A percentile compares a stretch with the other conserved stretches of the same genome.
phyloP scores from a whole-genome alignment of 2,797 vertebrate genomes.

The Coreius guichenoti region DNA sequence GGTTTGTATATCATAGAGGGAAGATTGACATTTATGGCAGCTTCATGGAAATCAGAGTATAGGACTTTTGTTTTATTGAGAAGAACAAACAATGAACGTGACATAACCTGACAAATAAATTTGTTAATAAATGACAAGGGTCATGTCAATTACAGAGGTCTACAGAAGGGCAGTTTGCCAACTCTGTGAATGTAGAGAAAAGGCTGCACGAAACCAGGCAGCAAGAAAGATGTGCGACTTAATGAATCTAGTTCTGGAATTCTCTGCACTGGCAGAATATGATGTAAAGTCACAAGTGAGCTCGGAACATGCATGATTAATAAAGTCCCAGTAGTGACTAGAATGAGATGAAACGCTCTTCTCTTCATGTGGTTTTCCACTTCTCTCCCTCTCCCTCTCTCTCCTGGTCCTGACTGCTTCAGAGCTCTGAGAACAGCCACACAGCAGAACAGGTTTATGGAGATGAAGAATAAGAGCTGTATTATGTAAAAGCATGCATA shows the following conservation, averaged over 20 bases:
- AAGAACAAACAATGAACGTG: constrained; percentile 4
- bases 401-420: constrained; percentile 48
- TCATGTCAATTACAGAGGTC: neutral
- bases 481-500: neutral
- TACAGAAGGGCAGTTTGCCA: constrained; percentile 33
- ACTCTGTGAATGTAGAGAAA: constrained; percentile 34
- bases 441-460: constrained; percentile 49
- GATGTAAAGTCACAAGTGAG: neutral
- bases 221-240: neutral
- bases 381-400: constrained; percentile 27
- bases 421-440: constrained; percentile 53
- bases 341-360: constrained; percentile 49
- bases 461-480: constrained; percentile 18
- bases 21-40: neutral
- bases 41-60: neutral
- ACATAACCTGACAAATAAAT: neutral
- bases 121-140: neutral
- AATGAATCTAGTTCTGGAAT: neutral
- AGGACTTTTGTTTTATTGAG: neutral
- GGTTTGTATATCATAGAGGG: neutral
- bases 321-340: constrained; percentile 20
- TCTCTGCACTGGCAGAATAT: neutral
- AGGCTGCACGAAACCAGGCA: constrained; percentile 17
- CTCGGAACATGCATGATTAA: constrained; percentile 38
- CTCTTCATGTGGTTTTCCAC: constrained; percentile 47